Percentiles rank a stretch among this genome's conserved stretches.
Conservation (phyloP, 2,797 vertebrate species). For the Sebastes glaucus region DNA sequence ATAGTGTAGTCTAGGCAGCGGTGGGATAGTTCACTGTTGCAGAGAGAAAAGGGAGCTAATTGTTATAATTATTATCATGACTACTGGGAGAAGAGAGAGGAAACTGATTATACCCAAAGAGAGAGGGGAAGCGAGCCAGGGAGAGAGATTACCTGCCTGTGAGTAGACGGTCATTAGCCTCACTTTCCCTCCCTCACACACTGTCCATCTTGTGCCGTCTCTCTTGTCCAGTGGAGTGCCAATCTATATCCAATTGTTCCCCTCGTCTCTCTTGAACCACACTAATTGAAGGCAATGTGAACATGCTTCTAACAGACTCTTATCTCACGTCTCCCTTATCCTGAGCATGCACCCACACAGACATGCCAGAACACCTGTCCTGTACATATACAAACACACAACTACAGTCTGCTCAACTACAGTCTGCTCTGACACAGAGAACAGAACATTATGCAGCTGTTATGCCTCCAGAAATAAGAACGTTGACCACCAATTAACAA, state of each 20-base stretch:
- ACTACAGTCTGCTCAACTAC: not conserved
- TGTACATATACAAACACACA: not conserved
- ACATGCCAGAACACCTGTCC: conserved; percentile 6
- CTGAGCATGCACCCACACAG: conserved; percentile 17
- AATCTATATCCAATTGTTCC: conserved; percentile 81
- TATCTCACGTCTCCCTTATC: conserved; percentile 48
- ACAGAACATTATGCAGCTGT: not conserved
- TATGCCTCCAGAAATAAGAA: not conserved
- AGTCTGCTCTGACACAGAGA: not conserved
- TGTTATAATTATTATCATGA: conserved; percentile 76
- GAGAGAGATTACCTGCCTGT: conserved; percentile 70
- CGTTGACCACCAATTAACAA: not conserved
- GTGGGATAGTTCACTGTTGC: conserved; percentile 40
- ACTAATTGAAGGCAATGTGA: conserved; percentile 75
- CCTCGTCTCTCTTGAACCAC: conserved; percentile 60
- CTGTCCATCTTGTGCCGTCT: conserved; percentile 57
- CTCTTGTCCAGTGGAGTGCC: conserved; percentile 72
- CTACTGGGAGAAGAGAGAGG: conserved; percentile 55
- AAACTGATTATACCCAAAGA: conserved; percentile 70
- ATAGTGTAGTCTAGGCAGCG: not conserved
- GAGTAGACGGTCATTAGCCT: conserved; percentile 78
- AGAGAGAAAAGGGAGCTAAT: conserved; percentile 58
- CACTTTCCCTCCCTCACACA: conserved; percentile 61
- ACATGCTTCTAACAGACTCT: conserved; percentile 57
- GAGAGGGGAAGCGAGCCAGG: conserved; percentile 41